Conservation (phyloP, 53 echinoderm and acorn worm genomes). For the Antedon mediterranea region DNA sequence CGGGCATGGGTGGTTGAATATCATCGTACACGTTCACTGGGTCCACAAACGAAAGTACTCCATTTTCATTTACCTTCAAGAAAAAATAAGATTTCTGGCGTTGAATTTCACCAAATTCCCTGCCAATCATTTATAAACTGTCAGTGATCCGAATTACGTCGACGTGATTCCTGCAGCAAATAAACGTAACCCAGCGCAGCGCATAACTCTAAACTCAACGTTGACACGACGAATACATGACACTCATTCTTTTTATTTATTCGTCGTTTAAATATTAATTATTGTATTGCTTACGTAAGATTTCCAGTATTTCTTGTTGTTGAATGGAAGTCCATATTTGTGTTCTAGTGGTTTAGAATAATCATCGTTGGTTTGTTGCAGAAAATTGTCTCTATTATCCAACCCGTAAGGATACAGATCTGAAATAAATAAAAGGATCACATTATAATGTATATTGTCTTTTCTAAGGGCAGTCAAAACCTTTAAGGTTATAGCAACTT, state of each 20-base stretch:
- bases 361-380: constrained; percentile 37
- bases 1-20: constrained; percentile 37
- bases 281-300: constrained; percentile 38
- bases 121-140: background rate
- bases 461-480: too few species aligned
- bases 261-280: too few species aligned
- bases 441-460: too few species aligned
- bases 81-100: background rate
- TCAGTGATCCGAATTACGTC: background rate
- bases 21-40: constrained; percentile 29
- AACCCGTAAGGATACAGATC: constrained; percentile 68
- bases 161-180: too few species aligned
- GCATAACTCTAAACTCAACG: background rate
- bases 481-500: too few species aligned
- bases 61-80: constrained; percentile 88
- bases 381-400: constrained; percentile 41
- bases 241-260: background rate
- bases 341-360: constrained; percentile 41
- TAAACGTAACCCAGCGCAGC: background rate
- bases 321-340: constrained; percentile 74
- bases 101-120: background rate
- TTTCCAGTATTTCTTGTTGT: constrained; percentile 67
- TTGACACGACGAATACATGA: too few species aligned
- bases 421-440: background rate
- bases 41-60: constrained; percentile 66